These are phyloP conservation scores for Hiodon tergisus DNA, from an alignment of 2,113 vertebrate species.

Conservation along the genomic window DNA sequence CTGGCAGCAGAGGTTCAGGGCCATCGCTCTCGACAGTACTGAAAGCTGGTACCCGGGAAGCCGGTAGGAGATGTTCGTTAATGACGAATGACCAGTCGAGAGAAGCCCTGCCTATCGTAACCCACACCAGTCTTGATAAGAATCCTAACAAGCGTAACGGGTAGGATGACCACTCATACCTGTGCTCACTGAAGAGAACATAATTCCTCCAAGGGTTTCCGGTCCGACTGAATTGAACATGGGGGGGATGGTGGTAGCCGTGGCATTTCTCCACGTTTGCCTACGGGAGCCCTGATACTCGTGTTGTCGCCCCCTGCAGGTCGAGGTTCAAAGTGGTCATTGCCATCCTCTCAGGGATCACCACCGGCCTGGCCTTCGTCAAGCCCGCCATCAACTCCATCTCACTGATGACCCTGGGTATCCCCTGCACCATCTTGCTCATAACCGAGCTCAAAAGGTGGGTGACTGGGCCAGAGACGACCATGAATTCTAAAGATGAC, in stretches of 20 bases:
- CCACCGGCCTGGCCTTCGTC: conserved; percentile 86
- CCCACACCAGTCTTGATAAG: background rate
- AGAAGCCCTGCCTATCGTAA: background rate
- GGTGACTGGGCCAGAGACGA: conserved; percentile 27
- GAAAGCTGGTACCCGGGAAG: too few species aligned
- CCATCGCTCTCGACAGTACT: too few species aligned
- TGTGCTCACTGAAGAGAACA: too few species aligned
- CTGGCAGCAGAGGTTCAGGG: too few species aligned
- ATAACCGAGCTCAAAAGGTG: conserved; percentile 90
- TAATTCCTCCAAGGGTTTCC: background rate
- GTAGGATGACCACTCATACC: background rate
- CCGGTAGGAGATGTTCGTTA: too few species aligned
- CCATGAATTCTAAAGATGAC: background rate
- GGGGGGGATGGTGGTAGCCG: background rate
- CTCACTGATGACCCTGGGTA: conserved; percentile 86
- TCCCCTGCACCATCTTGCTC: conserved; percentile 85
- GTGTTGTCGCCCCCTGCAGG: conserved; percentile 50
- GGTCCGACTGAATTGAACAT: background rate
- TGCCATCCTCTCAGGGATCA: conserved; percentile 82
- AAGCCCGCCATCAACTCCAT: conserved; percentile 93
- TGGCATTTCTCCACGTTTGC: background rate
- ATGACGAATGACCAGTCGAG: background rate
- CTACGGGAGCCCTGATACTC: background rate
- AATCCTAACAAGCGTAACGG: background rate
- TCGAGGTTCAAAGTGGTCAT: conserved; percentile 89